phyloP scores from a whole-genome alignment of 2,888 invertebrate genomes.

The Leptinotarsa juncta region DNA sequence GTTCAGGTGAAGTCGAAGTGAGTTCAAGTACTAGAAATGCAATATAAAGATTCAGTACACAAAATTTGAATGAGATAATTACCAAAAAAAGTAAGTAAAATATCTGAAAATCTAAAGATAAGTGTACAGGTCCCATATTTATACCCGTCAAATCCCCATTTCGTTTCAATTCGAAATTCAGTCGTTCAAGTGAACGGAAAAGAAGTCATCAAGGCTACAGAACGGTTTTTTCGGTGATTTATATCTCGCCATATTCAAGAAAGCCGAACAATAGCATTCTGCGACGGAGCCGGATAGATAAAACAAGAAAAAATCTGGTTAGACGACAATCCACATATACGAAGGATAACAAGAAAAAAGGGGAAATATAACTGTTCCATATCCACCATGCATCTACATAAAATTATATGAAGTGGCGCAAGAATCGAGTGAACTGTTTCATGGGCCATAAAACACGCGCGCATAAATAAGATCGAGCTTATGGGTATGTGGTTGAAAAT shows the following conservation, averaged over 20 bases:
- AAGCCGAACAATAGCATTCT: constrained; percentile 7
- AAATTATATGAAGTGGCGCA: constrained; percentile 47
- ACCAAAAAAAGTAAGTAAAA: too few species aligned
- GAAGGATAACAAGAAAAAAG: constrained; percentile 30
- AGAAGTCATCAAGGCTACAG: constrained; percentile 10
- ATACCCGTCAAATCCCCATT: not conserved
- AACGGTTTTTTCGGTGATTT: constrained; percentile 15
- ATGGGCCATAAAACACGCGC: constrained; percentile 50
- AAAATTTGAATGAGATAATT: too few species aligned
- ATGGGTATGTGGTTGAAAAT: constrained; percentile 52
- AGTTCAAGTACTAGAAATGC: too few species aligned
- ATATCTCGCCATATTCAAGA: constrained; percentile 7
- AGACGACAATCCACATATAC: constrained; percentile 22
- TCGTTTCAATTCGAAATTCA: not conserved
- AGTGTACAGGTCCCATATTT: not conserved
- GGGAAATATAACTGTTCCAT: constrained; percentile 37
- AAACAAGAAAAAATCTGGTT: constrained; percentile 18
- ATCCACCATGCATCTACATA: constrained; percentile 44
- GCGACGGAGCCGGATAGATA: constrained; percentile 9
- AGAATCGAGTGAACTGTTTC: constrained; percentile 51
- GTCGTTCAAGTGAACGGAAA: not conserved
- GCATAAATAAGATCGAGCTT: constrained; percentile 50
- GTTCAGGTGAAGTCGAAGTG: too few species aligned
- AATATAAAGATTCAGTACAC: too few species aligned
- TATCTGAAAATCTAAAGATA: too few species aligned